Conservation (phyloP, 2,888 invertebrate species). For the Campaea margaritaria region DNA sequence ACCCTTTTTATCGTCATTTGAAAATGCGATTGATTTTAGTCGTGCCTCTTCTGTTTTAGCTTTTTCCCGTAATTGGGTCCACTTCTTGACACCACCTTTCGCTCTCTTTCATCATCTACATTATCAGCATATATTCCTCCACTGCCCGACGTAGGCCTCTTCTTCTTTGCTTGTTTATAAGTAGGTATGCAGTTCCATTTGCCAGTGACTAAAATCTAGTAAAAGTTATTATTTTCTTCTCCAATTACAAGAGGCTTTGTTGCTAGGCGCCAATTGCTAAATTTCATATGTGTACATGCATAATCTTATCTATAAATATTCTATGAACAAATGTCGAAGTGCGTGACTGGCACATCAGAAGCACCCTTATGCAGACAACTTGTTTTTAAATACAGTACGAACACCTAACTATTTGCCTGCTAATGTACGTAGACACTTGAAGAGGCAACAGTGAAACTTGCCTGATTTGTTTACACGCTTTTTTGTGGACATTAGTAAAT, state of each 20-base stretch:
- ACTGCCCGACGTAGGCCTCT: too few species aligned
- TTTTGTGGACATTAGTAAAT: constrained; percentile 7
- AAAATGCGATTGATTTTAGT: too few species aligned
- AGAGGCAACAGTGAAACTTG: constrained; percentile 29
- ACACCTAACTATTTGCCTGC: constrained; percentile 24
- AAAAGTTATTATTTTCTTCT: too few species aligned
- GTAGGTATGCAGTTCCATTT: too few species aligned
- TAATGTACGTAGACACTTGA: constrained; percentile 35
- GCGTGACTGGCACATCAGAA: constrained; percentile 37
- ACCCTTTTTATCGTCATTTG: too few species aligned
- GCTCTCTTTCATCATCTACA: too few species aligned
- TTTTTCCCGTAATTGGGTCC: too few species aligned
- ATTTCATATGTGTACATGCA: not conserved
- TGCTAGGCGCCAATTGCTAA: constrained; percentile 8
- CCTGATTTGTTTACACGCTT: constrained; percentile 26
- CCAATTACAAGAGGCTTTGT: not conserved
- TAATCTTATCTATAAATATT: constrained; percentile 18
- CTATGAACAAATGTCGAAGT: constrained; percentile 15
- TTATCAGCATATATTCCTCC: too few species aligned
- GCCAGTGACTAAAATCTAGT: too few species aligned
- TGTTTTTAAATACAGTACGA: constrained; percentile 36
- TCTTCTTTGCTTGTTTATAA: too few species aligned
- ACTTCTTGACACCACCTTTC: too few species aligned
- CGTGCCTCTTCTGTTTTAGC: too few species aligned
- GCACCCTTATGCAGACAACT: constrained; percentile 23